Percentiles rank a stretch among this genome's conserved stretches.
Evolutionary conservation across 2,113 vertebrate genomes (phyloP).

Genomic region (Melospiza georgiana): DNA sequence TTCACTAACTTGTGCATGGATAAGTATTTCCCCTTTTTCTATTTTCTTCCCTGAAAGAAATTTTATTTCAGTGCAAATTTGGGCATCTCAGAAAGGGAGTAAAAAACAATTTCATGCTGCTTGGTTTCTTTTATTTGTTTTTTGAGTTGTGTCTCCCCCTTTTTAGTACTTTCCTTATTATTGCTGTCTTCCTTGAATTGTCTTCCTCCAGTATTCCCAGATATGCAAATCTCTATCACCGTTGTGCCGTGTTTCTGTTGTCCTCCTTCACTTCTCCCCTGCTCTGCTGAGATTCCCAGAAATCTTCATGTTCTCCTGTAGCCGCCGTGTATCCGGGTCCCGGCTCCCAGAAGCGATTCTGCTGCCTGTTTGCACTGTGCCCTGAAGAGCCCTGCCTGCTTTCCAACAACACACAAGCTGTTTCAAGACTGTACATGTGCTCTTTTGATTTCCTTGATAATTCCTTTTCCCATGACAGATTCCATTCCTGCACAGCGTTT

Average conservation of each 20-base stretch:
- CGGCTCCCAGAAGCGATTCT: fast-evolving
- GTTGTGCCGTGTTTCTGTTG: fast-evolving
- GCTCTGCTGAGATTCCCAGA: neutral
- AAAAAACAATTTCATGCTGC: neutral
- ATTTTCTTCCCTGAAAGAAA: neutral
- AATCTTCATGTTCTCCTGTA: neutral
- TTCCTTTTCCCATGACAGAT: neutral
- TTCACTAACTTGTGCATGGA: neutral
- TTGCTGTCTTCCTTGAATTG: neutral
- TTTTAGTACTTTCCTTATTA: neutral
- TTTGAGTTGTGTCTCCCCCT: neutral
- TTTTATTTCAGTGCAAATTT: neutral
- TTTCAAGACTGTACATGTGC: neutral
- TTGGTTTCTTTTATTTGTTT: neutral
- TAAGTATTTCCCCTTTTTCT: neutral
- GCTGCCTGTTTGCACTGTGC: neutral
- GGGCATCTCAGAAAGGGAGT: conserved; percentile 26
- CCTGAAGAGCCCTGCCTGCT: neutral
- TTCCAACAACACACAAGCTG: neutral
- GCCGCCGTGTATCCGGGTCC: neutral
- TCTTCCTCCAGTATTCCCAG: neutral
- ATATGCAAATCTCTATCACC: neutral
- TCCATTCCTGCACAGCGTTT: neutral
- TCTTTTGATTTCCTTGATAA: neutral
- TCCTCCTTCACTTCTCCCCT: neutral